These are phyloP conservation scores for Eulemur macaco DNA, from an alignment of 2,113 vertebrate genomes.

Conservation along the genomic window DNA sequence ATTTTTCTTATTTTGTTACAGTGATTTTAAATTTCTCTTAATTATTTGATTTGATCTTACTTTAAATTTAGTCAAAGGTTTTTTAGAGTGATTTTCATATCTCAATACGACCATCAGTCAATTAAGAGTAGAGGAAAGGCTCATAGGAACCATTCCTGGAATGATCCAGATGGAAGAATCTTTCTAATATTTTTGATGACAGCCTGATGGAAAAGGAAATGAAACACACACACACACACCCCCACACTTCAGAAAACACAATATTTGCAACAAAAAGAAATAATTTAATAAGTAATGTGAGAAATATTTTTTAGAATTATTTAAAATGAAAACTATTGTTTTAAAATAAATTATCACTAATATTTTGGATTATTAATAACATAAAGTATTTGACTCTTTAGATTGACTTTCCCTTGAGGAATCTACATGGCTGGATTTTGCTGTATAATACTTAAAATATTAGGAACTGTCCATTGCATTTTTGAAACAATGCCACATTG, in stretches of 20 bases:
- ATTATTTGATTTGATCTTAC: neutral
- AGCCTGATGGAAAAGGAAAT: neutral
- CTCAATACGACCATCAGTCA: neutral
- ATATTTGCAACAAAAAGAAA: neutral
- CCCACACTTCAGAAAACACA: neutral
- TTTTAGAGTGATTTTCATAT: neutral
- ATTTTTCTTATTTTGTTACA: neutral
- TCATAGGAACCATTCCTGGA: neutral
- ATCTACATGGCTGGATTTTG: neutral
- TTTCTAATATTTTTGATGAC: neutral
- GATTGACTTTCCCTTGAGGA: neutral
- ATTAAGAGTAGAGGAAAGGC: neutral
- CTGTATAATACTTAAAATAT: neutral
- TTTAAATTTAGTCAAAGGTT: neutral
- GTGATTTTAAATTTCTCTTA: neutral
- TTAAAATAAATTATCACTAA: neutral
- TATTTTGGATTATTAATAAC: neutral
- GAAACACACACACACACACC: neutral
- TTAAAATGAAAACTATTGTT: neutral
- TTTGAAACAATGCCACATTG: neutral
- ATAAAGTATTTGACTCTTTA: neutral
- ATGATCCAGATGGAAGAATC: neutral
- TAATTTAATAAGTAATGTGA: neutral
- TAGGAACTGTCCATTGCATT: neutral
- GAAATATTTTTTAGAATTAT: neutral